Evolutionary conservation across 2,888 invertebrate species (phyloP), one percentile per base, ranked within the genome.

Genomic region (Nysson spinosus): DNA sequence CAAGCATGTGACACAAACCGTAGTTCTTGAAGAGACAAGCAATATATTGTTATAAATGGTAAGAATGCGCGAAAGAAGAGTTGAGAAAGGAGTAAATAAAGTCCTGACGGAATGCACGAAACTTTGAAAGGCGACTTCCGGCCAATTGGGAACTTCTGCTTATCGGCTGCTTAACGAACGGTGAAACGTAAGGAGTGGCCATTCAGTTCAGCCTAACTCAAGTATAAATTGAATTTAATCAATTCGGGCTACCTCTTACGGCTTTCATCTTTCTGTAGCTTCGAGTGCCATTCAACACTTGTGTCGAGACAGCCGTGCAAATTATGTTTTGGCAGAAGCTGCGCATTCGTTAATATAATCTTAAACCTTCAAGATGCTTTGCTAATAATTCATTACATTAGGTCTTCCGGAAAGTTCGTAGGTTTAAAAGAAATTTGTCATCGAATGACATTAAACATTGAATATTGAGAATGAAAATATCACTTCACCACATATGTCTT

Each of bases 221-320:
- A 62, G 73, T 78, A 77, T 77, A 77, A 79, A 80, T 81, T 77
- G 74, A 79, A 71, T 77, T 71, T 60, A 79, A 80, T 81, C 77
- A 80, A 73, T 68, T 60, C 47, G 32, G 20, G 6, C 35, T 19
- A 32, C 55, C 65, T 65, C 65, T 67, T 58, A 46, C 37, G 16
- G 22, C 32, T 46, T 54, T 26, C 16, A 26, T 3, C 14, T 4
- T 20, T 19, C 4, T 12, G 39, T 19, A 9, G 20, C 20, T 28
- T 51, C 32, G 39, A 62, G 35, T 42, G 44, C 46, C 63, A 32
- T 55, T 63, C 47, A 39, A 49, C 30, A 26, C 43, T 64, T 34
- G n/a, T 54, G 20, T 40, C 49, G 43, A 22, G 49, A 60, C 52
- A 47, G 42, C 37, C n/a, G 24, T 11, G 34, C 30, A 37, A 49